These are phyloP conservation scores for Craniophora ligustri DNA, from an alignment of 2,888 invertebrate genomes.

Conservation along the genomic window DNA sequence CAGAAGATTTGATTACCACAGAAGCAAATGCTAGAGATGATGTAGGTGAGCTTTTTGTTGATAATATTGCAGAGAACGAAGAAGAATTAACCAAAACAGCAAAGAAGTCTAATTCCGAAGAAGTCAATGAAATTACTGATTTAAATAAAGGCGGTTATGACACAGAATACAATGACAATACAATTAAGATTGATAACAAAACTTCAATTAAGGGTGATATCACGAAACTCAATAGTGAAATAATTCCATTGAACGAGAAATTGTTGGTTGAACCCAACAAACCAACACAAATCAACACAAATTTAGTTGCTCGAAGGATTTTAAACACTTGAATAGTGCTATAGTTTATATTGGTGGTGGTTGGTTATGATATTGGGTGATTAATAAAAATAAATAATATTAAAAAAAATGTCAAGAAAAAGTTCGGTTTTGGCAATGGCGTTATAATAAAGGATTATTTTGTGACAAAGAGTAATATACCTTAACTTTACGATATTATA, in stretches of 20 bases:
- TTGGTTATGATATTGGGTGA: constrained; percentile 28
- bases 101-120: not conserved
- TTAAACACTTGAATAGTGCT: constrained; percentile 44
- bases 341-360: not conserved
- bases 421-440: too few relatives aligned
- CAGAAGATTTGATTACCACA: not conserved
- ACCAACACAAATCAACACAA: too few relatives aligned
- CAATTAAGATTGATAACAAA: not conserved
- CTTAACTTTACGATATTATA: too few relatives aligned
- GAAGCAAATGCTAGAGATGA: not conserved
- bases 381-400: too few relatives aligned
- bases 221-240: constrained; percentile 2
- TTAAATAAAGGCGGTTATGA: not conserved
- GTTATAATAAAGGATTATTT: too few relatives aligned
- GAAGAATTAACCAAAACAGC: not conserved
- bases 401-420: too few relatives aligned
- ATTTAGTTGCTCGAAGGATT: constrained; percentile 14
- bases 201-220: not conserved
- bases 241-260: constrained; percentile 33
- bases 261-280: constrained; percentile 9
- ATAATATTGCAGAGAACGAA: not conserved
- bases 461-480: too few relatives aligned
- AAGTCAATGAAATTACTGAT: not conserved
- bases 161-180: not conserved
- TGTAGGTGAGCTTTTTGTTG: not conserved